These are phyloP conservation scores for Picus viridis DNA, from an alignment of 2,797 vertebrate genomes.

Conservation along the genomic window DNA sequence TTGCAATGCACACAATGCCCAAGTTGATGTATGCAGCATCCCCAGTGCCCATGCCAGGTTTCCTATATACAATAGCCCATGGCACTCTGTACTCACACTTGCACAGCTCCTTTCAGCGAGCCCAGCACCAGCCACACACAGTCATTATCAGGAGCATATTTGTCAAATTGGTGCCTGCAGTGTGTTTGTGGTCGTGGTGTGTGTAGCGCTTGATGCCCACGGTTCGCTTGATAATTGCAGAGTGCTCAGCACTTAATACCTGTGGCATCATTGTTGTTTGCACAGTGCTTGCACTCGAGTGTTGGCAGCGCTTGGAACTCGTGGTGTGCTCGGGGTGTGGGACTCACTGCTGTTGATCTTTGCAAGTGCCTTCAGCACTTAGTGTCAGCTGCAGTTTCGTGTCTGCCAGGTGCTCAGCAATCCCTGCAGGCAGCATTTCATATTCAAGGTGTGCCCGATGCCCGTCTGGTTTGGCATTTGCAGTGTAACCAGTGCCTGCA, in stretches of 20 bases:
- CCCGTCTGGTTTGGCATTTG: constrained; percentile 13
- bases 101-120: fast-evolving
- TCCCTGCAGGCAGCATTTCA: neutral
- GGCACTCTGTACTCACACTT: neutral
- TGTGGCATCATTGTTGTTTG: constrained; percentile 51
- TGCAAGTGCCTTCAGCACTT: neutral
- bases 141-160: constrained; percentile 22
- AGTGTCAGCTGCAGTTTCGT: neutral
- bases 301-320: neutral
- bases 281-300: neutral
- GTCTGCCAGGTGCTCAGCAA: neutral
- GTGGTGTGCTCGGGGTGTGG: fast-evolving
- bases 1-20: neutral
- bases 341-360: neutral
- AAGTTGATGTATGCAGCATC: neutral
- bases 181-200: neutral
- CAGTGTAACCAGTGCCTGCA: fast-evolving
- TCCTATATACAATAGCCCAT: neutral
- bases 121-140: neutral
- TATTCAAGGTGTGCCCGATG: neutral
- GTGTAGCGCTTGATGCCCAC: neutral
- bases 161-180: constrained; percentile 59
- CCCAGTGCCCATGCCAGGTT: neutral
- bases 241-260: constrained; percentile 64
- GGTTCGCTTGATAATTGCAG: constrained; percentile 53